These are phyloP conservation scores for Enteromius thamalakanensis DNA, from an alignment of 2,797 vertebrate genomes.

Conservation along the genomic window DNA sequence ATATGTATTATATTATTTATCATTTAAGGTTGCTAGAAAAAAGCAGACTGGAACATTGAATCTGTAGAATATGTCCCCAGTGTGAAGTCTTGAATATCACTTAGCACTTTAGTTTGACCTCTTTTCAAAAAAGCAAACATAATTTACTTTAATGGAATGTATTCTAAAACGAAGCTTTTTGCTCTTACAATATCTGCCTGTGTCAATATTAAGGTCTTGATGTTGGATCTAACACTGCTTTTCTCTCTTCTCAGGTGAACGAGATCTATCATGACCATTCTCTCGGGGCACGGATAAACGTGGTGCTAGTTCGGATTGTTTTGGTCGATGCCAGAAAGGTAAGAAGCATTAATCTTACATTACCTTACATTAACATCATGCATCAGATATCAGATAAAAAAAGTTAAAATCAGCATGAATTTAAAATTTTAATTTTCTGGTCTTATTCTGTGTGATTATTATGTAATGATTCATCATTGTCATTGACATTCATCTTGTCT, in stretches of 20 bases:
- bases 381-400: not conserved
- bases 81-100: not conserved
- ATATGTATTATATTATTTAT: not conserved
- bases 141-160: not conserved
- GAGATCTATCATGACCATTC: conserved; percentile 97
- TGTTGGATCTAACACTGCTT: conserved; percentile 28
- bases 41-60: not conserved
- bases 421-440: not conserved
- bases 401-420: not conserved
- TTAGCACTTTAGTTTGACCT: conserved; percentile 4
- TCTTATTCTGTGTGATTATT: not conserved
- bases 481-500: no score
- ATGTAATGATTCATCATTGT: not conserved
- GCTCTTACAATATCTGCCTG: not conserved
- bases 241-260: conserved; percentile 85
- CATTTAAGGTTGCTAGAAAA: not conserved
- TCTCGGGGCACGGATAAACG: conserved; percentile 91
- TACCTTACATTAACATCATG: not conserved
- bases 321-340: conserved; percentile 90
- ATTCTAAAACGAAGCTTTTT: not conserved
- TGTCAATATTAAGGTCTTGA: not conserved
- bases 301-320: conserved; percentile 92
- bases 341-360: conserved; percentile 49
- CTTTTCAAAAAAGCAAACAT: not conserved
- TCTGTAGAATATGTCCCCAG: not conserved